Evolutionary conservation across 2,888 invertebrate genomes (phyloP), one percentile per base, ranked within the genome.

Genomic region (Rutpela maculata): DNA sequence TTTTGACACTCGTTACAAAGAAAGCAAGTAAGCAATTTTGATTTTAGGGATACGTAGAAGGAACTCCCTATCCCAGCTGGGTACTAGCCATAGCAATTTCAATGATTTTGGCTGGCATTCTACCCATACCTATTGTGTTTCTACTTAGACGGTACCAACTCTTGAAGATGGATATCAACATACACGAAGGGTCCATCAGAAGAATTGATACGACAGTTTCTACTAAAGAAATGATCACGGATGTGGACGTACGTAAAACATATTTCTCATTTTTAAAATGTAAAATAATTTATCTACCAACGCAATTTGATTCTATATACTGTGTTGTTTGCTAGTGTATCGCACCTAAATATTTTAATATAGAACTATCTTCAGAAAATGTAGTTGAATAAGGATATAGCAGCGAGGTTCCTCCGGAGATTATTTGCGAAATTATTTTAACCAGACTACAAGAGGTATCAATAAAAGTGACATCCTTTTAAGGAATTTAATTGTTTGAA

Each of bases 201-300:
- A 93, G 97, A 84, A 97, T 97, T 86, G 97, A 97, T 89, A 97
- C 97, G 38, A 97, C 97, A 0, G 96, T 97, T 12, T 97, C 97
- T 22, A 98, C 97, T 31, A 97, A 97, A 89, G 97, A 97, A 90
- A 98, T 98, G 97, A 97, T 98, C 92, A 96, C 95, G 81, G 97
- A 97, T 85, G 96, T 96, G 86, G 97, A 97, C 90, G 97, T 97
- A 90, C 95, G 96, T 95, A 77, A 19, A 17, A 19, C 43, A 66
- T 19, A 59, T 59, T 19, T 59, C 19, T 19, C n/a, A 12, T 59
- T 12, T 19, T 59, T 59, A 59, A 31, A 50, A 38, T 35, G 26
- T 38, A 72, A 43, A 18, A 72, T 26, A 59, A 18, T 72, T 22
- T 56, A 43, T 38, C 18, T 50, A 68, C 50, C 55, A 31, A 15